phyloP scores from a whole-genome alignment of 2,888 invertebrate species.

The Eremobia ochroleuca region DNA sequence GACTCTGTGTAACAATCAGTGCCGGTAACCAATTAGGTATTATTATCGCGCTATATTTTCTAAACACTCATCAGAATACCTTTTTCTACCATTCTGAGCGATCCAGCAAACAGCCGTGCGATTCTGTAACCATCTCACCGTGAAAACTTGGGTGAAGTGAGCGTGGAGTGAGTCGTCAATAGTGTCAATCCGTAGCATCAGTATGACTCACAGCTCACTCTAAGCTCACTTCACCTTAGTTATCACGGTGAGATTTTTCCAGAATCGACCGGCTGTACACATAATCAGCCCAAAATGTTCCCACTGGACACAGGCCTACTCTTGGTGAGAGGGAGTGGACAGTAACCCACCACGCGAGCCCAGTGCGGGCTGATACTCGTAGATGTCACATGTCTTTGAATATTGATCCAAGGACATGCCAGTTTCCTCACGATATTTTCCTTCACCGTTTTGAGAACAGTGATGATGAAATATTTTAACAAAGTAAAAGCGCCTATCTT shows the following conservation, averaged over 20 bases:
- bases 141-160: no score
- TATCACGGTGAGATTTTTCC: no score
- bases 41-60: constrained; percentile 53
- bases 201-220: no score
- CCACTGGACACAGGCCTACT: neutral
- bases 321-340: neutral
- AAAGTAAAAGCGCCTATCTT: neutral
- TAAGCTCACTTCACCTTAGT: no score
- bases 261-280: no score
- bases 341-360: neutral
- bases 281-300: neutral
- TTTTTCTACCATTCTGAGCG: constrained; percentile 12
- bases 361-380: no score
- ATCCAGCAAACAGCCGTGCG: constrained; percentile 10
- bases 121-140: no score
- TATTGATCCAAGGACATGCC: neutral
- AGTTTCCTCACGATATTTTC: neutral
- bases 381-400: neutral
- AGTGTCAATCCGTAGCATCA: no score
- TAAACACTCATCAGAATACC: constrained; percentile 48
- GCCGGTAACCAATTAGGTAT: constrained; percentile 59
- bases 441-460: neutral
- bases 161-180: no score
- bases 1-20: constrained; percentile 58
- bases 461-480: neutral